A percentile compares a stretch with the other conserved stretches of the same genome.
Conservation (phyloP, 35 echinoderm and acorn worm genomes). For the Stichopus chloronotus region DNA sequence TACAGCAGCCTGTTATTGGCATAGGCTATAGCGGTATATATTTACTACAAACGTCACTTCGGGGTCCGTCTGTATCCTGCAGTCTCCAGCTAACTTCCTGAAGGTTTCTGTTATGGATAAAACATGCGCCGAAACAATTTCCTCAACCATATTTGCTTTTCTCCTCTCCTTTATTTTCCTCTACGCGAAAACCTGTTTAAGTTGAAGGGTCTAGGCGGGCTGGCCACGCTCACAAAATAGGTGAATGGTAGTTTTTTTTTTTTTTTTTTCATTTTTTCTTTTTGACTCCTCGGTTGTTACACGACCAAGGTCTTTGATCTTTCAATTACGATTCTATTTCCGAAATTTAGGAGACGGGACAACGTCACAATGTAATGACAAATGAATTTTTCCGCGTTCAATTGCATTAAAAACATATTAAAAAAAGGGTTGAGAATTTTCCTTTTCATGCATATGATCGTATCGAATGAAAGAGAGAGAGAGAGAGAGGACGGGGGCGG, state of each 20-base stretch:
- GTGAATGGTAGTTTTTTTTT: no score
- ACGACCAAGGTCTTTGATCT: not conserved
- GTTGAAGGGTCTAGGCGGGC: not conserved
- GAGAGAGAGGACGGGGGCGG: no score
- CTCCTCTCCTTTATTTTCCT: not conserved
- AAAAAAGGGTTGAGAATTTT: no score
- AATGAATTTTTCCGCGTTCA: no score
- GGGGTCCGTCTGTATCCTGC: conserved; percentile 17
- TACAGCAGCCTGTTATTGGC: not conserved
- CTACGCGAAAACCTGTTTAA: not conserved
- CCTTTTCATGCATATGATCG: no score
- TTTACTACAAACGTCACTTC: conserved; percentile 42
- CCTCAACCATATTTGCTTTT: conserved; percentile 12
- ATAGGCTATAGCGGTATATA: not conserved
- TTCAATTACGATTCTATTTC: not conserved
- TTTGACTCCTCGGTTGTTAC: no score
- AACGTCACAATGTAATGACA: no score
- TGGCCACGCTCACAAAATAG: not conserved
- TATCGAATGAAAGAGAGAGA: no score
- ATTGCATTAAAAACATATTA: no score
- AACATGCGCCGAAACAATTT: conserved; percentile 36
- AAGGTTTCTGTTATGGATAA: not conserved
- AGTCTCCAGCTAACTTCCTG: conserved; percentile 43
- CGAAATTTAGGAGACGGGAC: not conserved
- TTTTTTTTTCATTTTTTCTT: no score